Evolutionary conservation across 2,888 invertebrate species (phyloP), one percentile per base, ranked within the genome.

Genomic region (Scaptomyza flava): DNA sequence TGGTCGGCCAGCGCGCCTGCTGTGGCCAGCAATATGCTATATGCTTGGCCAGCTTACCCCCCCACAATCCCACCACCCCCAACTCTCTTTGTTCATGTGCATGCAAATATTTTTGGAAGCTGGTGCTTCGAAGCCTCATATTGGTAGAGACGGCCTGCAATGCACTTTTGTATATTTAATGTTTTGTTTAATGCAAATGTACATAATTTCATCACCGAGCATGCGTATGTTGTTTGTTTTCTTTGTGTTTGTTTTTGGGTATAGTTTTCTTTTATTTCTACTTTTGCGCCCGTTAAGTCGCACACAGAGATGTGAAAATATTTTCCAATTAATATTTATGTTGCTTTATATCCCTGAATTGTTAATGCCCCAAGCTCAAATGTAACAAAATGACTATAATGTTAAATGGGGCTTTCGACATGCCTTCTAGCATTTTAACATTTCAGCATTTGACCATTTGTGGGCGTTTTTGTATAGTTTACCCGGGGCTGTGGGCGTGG

Each of bases 161-260:
- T 86, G 77, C 87, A 87, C 83, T 87, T 89, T 87, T 85, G 88
- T 80, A 85, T 87, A 87, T 85, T 85, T 89, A 83, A 85, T 89
- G 87, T 71, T 85, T 89, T 82, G 87, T 89, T 87, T 87, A 89
- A 85, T 85, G 89, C 85, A 85, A 89, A 87, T 85, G 89, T 81
- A 79, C 87, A 87, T 82, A 89, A 85, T 85, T 89, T 85, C 83
- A 87, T 82, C 87, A 81, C 61, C 59, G 68, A 50, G 65, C 48
- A 63, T 72, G 61, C 34, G 57, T 51, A 42, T 54, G 45, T 51
- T 12, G 38, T 47, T 48, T 47, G 11, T 59, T 61, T 47, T 59
- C 42, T 53, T 42, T 57, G 48, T 65, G 33, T 42, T 72, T 56
- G 38, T 60, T 58, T 65, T 61, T 46, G 59, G 38, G 64, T 73